Evolutionary conservation across 30 jellyfish, hydroid and myxozoan species (phyloP).

Genomic region (Aurelia aurita complex sp. Pacific): DNA sequence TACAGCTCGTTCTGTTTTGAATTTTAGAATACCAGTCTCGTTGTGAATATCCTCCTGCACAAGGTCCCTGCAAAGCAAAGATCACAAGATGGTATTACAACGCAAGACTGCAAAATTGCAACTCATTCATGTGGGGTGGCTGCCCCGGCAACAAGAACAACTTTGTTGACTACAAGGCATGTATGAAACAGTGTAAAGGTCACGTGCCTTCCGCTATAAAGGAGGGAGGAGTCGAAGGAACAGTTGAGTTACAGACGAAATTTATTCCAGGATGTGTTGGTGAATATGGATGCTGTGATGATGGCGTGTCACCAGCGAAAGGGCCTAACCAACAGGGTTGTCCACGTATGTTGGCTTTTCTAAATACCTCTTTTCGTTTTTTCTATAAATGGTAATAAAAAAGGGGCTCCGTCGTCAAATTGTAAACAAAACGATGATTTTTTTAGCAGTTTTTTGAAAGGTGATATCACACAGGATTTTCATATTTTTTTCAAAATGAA

Average conservation of each 20-base stretch:
- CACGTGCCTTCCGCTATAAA: slow-evolving; percentile 15
- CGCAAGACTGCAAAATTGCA: slow-evolving; percentile 63
- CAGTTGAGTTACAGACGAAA: slow-evolving; percentile 26
- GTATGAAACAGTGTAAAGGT: slow-evolving; percentile 57
- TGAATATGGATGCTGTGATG: slow-evolving; percentile 76
- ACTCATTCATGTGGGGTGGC: slow-evolving; percentile 94
- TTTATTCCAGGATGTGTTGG: slow-evolving; percentile 67
- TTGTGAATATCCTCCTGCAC: slow-evolving; percentile 89
- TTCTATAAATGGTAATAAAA: too few species aligned
- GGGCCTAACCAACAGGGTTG: slow-evolving; percentile 76
- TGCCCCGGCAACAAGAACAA: slow-evolving; percentile 88
- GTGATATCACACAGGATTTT: too few species aligned
- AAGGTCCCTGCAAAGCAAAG: slow-evolving; percentile 86
- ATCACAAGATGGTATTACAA: slow-evolving; percentile 88
- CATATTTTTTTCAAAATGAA: too few species aligned
- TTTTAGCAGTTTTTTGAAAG: too few species aligned
- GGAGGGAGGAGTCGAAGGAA: slow-evolving; percentile 7
- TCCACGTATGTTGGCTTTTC: slow-evolving; percentile 52
- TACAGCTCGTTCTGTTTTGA: too few species aligned
- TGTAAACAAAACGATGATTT: too few species aligned
- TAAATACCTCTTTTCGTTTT: too few species aligned
- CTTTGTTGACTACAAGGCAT: slow-evolving; percentile 55
- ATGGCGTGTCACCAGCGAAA: slow-evolving; percentile 68
- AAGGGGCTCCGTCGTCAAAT: too few species aligned
- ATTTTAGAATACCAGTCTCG: slow-evolving; percentile 61